Evolutionary conservation across 2,888 invertebrate species (phyloP), one percentile per base, ranked within the genome.

Genomic region (Drosophila affinis): DNA sequence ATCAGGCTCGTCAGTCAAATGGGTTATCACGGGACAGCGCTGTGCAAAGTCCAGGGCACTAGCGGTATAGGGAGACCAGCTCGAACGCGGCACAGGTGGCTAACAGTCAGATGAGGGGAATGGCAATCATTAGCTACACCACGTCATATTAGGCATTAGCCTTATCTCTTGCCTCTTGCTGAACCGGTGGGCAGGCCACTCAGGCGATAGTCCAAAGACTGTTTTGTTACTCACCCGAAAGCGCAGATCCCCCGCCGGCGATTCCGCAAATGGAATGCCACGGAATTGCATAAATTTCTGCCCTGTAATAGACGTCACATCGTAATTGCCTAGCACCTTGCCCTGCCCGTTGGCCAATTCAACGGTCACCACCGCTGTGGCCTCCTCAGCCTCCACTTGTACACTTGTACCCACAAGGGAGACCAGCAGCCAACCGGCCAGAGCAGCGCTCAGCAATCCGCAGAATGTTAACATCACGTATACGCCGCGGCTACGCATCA

Each of bases 261-360:
- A 78, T 67, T 92, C 91, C 3, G 91, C 92, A 77, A 79, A 92
- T n/a, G 91, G 92, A 65, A 92, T 79, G 14, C 92, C 92, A 14
- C 91, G 82, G 72, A 92, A 92, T 64, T 90, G 89, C 82, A 91
- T 89, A 59, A 91, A 81, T 10, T 62, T 77, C 59, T 89, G 88
- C 39, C 79, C 79, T 7, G 90, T 89, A 91, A 92, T 91, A 5
- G 88, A 75, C 3, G 91, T 89, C 44, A 67, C 67, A 2, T 77
- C 86, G 58, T 75, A 81, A 62, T 83, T 84, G 12, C 92, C 91
- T 52, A 77, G 76, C 34, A 92, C 79, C 14, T 63, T 51, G 7
- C 91, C 91, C 64, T 91, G 90, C 3, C 74, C 73, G 6, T 59
- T 53, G 0, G 88, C 71, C 32, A 91, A 59, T 44, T 87, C 62